Evolutionary conservation across 1,140 invertebrate genomes (phyloP).

Genomic region (Diachasma alloeum): DNA sequence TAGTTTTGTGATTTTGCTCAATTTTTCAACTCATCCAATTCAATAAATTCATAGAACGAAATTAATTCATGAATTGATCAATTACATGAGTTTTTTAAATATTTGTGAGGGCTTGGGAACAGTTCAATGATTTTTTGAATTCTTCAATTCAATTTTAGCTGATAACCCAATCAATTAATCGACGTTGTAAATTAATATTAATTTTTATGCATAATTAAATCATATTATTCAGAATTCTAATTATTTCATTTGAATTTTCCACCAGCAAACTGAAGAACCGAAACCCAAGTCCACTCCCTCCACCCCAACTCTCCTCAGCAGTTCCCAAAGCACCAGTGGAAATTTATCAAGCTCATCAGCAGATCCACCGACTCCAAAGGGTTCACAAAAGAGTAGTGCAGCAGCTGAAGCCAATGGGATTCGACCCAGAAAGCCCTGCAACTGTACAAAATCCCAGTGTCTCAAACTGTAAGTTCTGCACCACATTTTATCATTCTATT

Average conservation of each 20-base stretch:
- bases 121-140: not conserved
- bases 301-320: constrained; percentile 51
- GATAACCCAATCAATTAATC: too few relatives aligned
- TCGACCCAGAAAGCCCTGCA: constrained; percentile 92
- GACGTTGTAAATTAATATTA: too few relatives aligned
- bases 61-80: too few relatives aligned
- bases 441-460: constrained; percentile 99
- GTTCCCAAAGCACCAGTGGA: constrained; percentile 47
- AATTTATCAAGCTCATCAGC: constrained; percentile 40
- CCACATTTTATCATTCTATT: constrained; percentile 19
- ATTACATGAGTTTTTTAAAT: too few relatives aligned
- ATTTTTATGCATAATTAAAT: too few relatives aligned
- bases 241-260: not conserved
- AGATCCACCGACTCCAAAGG: constrained; percentile 38
- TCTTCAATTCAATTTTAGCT: not conserved
- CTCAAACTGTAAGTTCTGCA: constrained; percentile 83
- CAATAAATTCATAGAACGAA: too few relatives aligned
- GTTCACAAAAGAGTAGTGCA: constrained; percentile 45
- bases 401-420: constrained; percentile 74
- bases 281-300: constrained; percentile 52
- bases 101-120: not conserved
- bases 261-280: constrained; percentile 11
- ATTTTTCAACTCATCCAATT: too few relatives aligned
- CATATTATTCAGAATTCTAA: not conserved
- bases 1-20: too few relatives aligned